phyloP scores from a whole-genome alignment of 2,113 vertebrate species.

The Hippocampus comes region DNA sequence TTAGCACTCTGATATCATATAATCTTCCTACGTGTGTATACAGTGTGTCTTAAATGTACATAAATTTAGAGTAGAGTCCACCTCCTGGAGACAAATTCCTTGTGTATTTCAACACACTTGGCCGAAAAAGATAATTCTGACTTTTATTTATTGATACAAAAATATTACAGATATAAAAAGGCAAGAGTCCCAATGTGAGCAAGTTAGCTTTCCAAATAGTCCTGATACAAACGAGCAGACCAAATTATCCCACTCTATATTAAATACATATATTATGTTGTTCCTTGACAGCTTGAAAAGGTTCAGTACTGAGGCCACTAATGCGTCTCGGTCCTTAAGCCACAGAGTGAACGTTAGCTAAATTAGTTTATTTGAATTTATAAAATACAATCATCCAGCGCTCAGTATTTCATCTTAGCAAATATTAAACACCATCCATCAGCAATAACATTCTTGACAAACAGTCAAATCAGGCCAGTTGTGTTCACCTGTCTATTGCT shows the following conservation, averaged over 20 bases:
- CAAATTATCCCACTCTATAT: conserved; percentile 24
- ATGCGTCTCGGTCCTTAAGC: conserved; percentile 27
- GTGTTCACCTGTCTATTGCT: conserved; percentile 28
- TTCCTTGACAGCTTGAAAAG: conserved; percentile 19
- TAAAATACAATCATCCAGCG: conserved; percentile 25
- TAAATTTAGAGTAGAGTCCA: background rate
- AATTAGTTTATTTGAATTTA: conserved; percentile 29
- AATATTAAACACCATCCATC: conserved; percentile 12
- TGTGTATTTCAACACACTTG: background rate
- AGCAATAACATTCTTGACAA: conserved; percentile 12
- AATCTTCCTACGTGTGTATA: too few relatives aligned
- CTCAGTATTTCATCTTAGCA: conserved; percentile 12
- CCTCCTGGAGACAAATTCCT: background rate
- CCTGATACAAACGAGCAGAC: conserved; percentile 14
- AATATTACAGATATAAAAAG: conserved; percentile 59
- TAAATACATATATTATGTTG: conserved; percentile 23
- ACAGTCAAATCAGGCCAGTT: conserved; percentile 34
- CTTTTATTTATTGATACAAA: conserved; percentile 67
- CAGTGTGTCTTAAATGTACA: too few relatives aligned
- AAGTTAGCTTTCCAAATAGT: conserved; percentile 36
- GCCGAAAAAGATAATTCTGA: background rate
- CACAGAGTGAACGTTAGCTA: conserved; percentile 40
- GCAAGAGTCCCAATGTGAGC: conserved; percentile 25
- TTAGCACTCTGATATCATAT: too few relatives aligned
- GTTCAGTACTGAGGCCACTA: conserved; percentile 28